A percentile compares a stretch with the other conserved stretches of the same genome.
These are phyloP conservation scores for Stramonita haemastoma DNA, from an alignment of 2,888 invertebrate genomes.

Conservation along the genomic window DNA sequence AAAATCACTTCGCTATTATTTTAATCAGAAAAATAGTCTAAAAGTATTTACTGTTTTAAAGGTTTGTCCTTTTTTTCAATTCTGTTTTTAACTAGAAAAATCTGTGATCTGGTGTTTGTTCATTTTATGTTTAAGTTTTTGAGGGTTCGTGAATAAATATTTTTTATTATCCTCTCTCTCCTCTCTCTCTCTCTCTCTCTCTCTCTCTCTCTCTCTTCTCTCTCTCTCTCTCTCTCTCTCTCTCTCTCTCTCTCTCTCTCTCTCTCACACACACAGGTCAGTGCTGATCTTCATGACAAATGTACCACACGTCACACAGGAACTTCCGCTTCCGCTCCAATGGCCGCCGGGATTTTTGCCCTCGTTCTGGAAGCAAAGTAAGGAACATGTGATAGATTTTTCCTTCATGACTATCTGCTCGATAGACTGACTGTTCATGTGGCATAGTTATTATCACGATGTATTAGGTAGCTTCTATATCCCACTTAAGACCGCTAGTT, in stretches of 20 bases:
- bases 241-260: slow-evolving; percentile 32
- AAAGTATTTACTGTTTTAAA: no score
- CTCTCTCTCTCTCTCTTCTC: slow-evolving; percentile 37
- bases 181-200: slow-evolving; percentile 39
- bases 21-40: no score
- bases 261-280: slow-evolving; percentile 78
- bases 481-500: no score
- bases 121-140: background rate
- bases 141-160: no score
- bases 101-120: background rate
- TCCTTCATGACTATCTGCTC: no score
- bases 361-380: slow-evolving; percentile 81
- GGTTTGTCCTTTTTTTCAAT: background rate
- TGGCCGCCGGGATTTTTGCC: slow-evolving; percentile 94
- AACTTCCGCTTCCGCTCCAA: slow-evolving; percentile 93
- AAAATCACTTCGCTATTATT: no score
- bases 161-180: background rate
- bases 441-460: background rate
- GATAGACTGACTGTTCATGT: background rate
- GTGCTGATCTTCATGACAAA: slow-evolving; percentile 86
- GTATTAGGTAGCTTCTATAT: no score
- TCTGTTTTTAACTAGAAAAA: background rate
- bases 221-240: slow-evolving; percentile 40
- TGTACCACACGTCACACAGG: slow-evolving; percentile 94
- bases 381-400: background rate